These are phyloP conservation scores for Brachionus sp. DNA, from an alignment of 1,140 invertebrate species.

Conservation along the genomic window DNA sequence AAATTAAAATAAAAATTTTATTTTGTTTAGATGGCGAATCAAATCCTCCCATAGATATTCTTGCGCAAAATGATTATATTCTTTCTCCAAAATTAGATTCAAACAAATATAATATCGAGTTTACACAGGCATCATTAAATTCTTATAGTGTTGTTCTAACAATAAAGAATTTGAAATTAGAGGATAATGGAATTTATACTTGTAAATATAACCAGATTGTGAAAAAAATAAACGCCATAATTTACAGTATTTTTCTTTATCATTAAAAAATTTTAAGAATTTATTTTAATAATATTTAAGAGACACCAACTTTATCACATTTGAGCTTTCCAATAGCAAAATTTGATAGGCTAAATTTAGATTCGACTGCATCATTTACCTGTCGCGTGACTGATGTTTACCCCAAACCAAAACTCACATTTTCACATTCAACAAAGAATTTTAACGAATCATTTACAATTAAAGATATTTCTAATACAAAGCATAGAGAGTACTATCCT, in stretches of 20 bases:
- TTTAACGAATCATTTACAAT: neutral
- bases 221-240: conserved; percentile 31
- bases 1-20: neutral
- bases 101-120: neutral
- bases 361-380: neutral
- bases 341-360: neutral
- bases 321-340: neutral
- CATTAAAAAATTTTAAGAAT: neutral
- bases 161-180: conserved; percentile 32
- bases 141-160: neutral
- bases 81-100: neutral
- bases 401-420: neutral
- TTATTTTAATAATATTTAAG: neutral
- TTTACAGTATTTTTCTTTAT: conserved; percentile 18
- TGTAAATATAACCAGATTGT: conserved; percentile 33
- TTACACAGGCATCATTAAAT: neutral
- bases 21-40: neutral
- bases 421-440: neutral
- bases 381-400: conserved; percentile 26
- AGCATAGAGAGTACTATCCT: conserved; percentile 19
- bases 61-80: neutral
- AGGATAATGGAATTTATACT: conserved; percentile 43
- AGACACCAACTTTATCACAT: neutral
- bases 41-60: neutral
- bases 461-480: conserved; percentile 40